These are phyloP conservation scores for Nettapus auritus DNA, from an alignment of 2,113 vertebrate species.

Conservation along the genomic window DNA sequence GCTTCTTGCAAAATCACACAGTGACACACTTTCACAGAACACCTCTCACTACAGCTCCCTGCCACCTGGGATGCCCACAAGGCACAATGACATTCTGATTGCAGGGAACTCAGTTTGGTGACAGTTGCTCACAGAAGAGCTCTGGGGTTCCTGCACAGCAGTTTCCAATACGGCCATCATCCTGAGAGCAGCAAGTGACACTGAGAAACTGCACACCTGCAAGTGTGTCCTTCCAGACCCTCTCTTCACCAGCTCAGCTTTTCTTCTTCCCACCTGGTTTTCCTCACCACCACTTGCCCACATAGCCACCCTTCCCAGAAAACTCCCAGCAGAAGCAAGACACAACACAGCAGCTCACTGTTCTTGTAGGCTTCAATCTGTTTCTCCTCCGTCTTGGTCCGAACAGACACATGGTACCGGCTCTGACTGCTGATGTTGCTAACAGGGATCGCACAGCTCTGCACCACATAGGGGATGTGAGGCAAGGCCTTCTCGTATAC, in stretches of 20 bases:
- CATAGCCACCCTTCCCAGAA: background rate
- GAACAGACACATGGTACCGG: constrained; percentile 51
- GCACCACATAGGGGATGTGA: background rate
- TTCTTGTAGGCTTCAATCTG: background rate
- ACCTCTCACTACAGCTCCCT: background rate
- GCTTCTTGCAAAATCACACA: background rate
- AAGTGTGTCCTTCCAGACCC: background rate
- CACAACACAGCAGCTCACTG: constrained; percentile 44
- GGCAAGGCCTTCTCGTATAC: background rate
- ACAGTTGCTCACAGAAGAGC: background rate
- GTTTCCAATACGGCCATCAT: background rate
- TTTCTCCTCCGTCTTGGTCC: constrained; percentile 25
- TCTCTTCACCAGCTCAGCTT: background rate
- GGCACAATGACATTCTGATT: background rate
- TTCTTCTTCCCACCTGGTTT: background rate
- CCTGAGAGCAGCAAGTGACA: background rate
- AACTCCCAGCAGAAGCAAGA: background rate
- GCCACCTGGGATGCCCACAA: background rate
- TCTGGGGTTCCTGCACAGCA: background rate
- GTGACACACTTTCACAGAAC: background rate
- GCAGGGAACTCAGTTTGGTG: background rate
- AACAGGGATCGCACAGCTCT: constrained; percentile 66
- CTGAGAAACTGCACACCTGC: background rate
- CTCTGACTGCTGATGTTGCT: background rate
- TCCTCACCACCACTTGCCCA: background rate